Conservation (phyloP, 2,888 invertebrate genomes). For the Papilio gigon region DNA sequence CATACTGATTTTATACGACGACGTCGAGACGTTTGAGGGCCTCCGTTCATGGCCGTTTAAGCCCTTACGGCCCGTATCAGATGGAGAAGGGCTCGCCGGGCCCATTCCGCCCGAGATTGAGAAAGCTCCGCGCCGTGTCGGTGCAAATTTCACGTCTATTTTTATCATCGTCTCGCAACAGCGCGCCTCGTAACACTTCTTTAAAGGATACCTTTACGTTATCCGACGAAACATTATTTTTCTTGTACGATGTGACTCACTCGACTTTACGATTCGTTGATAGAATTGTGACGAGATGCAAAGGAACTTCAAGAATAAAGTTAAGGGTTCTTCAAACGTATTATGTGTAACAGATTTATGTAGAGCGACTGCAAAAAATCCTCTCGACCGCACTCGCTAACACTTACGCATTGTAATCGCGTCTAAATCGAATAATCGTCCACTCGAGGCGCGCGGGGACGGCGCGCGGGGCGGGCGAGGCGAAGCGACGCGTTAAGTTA, state of each 20-base stretch:
- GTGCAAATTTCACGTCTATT: conserved; percentile 24
- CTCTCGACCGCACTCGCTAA: conserved; percentile 58
- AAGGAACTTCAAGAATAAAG: background rate
- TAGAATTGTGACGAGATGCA: too few relatives aligned
- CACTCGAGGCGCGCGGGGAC: conserved; percentile 68
- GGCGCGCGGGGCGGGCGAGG: conserved; percentile 72
- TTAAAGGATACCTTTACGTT: conserved; percentile 12
- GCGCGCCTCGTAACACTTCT: conserved; percentile 22
- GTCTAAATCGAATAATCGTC: conserved; percentile 75
- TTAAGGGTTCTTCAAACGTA: conserved; percentile 27
- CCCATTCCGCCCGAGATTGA: conserved; percentile 48
- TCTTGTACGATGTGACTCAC: too few relatives aligned
- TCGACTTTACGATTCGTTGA: conserved; percentile 44
- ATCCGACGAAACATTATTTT: conserved; percentile 28
- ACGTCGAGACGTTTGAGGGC: conserved; percentile 63
- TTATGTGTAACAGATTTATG: conserved; percentile 25
- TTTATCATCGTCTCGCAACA: conserved; percentile 28
- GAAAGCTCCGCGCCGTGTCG: conserved; percentile 39
- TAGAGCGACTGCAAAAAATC: conserved; percentile 34
- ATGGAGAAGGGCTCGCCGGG: conserved; percentile 48
- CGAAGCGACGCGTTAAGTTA: conserved; percentile 75
- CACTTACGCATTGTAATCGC: conserved; percentile 75
- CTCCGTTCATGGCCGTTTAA: conserved; percentile 49
- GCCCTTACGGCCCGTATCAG: conserved; percentile 49
- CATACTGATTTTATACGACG: conserved; percentile 77